A percentile compares a stretch with the other conserved stretches of the same genome.
Conservation (phyloP, 2,888 invertebrate species). For the Carpatolechia fugitivella region DNA sequence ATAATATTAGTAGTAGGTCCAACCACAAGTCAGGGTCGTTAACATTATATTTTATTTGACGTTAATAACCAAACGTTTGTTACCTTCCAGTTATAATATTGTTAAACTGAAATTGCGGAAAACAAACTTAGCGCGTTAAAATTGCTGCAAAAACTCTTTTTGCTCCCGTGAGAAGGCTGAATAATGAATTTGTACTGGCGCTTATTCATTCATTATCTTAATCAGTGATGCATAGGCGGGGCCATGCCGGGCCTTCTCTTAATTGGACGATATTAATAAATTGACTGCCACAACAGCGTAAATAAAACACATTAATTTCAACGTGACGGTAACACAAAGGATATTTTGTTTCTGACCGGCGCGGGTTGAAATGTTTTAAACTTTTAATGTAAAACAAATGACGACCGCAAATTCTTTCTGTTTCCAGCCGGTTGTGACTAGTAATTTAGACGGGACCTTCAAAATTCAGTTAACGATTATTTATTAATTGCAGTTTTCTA, state of each 20-base stretch:
- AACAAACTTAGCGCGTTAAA: constrained; percentile 29
- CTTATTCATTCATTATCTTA: constrained; percentile 33
- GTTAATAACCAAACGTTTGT: too few species aligned
- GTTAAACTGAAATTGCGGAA: constrained; percentile 5
- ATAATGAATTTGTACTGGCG: constrained; percentile 31
- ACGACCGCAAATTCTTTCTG: too few species aligned
- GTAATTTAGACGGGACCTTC: too few species aligned
- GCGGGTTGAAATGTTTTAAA: too few species aligned
- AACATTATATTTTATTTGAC: too few species aligned
- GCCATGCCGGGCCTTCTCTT: constrained; percentile 18
- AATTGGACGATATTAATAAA: constrained; percentile 38
- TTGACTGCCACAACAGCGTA: constrained; percentile 4
- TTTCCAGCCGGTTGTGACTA: too few species aligned
- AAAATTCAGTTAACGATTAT: too few species aligned
- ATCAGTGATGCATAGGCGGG: constrained; percentile 29
- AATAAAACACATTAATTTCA: constrained; percentile 13
- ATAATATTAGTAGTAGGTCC: too few species aligned
- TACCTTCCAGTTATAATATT: too few species aligned
- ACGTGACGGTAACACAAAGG: not conserved
- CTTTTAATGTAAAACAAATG: too few species aligned
- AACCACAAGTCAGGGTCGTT: too few species aligned
- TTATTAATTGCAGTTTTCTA: too few species aligned
- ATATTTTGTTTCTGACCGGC: not conserved
- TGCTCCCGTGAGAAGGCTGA: constrained; percentile 23
- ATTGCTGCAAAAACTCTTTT: constrained; percentile 28